Evolutionary conservation across 2,113 vertebrate genomes (phyloP).

Genomic region (Muscicapa adusta): DNA sequence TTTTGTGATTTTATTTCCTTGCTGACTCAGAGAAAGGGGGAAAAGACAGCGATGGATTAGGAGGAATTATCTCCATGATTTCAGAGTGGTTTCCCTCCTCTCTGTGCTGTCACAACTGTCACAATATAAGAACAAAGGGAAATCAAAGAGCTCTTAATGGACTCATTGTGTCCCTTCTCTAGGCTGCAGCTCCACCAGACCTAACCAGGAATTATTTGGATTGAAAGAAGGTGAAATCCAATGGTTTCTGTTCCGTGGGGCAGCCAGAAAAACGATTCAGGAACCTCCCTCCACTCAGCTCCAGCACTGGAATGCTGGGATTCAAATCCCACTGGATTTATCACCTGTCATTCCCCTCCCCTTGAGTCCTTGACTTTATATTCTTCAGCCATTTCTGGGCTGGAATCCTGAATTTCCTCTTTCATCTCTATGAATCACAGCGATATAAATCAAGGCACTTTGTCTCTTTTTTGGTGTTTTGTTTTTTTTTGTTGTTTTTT

Average conservation of each 20-base stretch:
- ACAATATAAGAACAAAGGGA: neutral
- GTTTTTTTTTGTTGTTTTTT: fast-evolving
- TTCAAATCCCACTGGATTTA: neutral
- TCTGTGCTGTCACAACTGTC: neutral
- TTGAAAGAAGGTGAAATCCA: neutral
- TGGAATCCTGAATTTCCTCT: neutral
- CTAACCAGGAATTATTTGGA: neutral
- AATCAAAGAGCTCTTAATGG: neutral
- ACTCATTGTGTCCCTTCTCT: neutral
- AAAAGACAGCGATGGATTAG: neutral
- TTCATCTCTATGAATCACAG: fast-evolving
- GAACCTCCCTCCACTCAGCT: neutral
- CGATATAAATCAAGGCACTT: fast-evolving
- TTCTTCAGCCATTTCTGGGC: neutral
- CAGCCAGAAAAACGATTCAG: neutral
- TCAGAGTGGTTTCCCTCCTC: neutral
- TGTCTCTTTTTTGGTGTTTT: neutral
- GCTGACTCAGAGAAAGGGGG: neutral
- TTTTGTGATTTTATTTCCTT: neutral
- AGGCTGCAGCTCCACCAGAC: neutral
- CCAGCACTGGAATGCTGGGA: neutral
- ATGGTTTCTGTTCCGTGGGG: fast-evolving
- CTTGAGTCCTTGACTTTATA: neutral
- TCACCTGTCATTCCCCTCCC: neutral
- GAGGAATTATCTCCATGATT: neutral